Evolutionary conservation across 2,888 invertebrate species (phyloP).

Genomic region (Norana najaformis): DNA sequence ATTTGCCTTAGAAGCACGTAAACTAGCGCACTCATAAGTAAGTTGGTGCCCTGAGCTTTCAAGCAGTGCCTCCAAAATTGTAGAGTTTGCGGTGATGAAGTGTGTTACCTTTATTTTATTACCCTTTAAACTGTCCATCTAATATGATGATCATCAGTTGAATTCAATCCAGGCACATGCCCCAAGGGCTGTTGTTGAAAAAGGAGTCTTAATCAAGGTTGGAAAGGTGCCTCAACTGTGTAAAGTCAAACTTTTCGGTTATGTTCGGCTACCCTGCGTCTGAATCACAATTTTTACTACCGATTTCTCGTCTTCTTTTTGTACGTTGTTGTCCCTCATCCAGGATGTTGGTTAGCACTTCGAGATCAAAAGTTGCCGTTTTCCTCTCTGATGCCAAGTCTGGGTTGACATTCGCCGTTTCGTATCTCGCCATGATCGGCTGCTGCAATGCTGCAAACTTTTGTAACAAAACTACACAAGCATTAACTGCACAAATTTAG

Average conservation of each 20-base stretch:
- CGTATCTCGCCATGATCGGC: constrained; percentile 15
- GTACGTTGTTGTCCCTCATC: constrained; percentile 50
- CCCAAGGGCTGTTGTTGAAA: neutral
- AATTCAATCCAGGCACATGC: no score
- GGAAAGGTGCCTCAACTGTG: neutral
- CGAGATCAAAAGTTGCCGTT: constrained; percentile 52
- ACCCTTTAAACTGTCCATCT: no score
- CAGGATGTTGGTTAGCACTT: constrained; percentile 52
- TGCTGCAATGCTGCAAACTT: neutral
- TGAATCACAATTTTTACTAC: constrained; percentile 21
- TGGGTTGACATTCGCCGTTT: constrained; percentile 48
- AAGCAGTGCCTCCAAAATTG: no score
- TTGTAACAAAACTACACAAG: neutral
- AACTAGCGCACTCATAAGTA: no score
- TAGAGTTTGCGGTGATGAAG: no score
- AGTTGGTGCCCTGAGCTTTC: no score
- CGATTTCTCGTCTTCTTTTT: constrained; percentile 36
- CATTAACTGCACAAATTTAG: neutral
- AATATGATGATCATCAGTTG: no score
- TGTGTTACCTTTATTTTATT: no score
- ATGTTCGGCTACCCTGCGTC: neutral
- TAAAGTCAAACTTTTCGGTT: neutral
- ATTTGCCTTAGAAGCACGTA: no score
- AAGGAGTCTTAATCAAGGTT: neutral
- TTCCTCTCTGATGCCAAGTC: constrained; percentile 52